Base-by-base conservation (phyloP, 2,888 invertebrate genomes). In the Unio delphinus region DNA sequence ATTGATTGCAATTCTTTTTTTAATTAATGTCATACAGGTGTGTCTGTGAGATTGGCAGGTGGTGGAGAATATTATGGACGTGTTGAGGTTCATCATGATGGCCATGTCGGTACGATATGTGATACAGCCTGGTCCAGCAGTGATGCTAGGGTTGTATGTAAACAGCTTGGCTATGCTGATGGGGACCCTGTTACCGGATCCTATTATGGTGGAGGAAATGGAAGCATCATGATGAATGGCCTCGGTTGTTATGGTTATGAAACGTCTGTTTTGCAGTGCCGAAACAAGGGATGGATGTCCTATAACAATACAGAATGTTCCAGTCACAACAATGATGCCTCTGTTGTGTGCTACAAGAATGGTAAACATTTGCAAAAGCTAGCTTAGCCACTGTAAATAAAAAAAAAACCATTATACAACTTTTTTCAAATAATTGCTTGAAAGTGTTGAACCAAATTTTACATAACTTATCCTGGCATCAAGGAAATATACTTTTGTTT, bases 71-170 rank as follows among this genome's bases (percentile, higher is more conserved):
- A 80, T 61, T 82, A 81, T 60, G 85, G 85, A 15, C 76, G 83
- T 55, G 80, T 85, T 30, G 78, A 85, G 71, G 71, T 85, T 5
- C 79, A 80, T 11, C 81, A 80, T 64, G 80, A 83, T 65, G 75
- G 79, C 11, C 70, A 74, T 30, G 74, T 75, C 26, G 83, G 84
- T 30, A 83, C 81, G 15, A 83, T 86, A 18, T 86, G 86, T 76
- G 85, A 85, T 65, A 75, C 80, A 59, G 70, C 75, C 11, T 83
- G 84, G 79, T 80, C 80, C 17, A 78, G 76, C 15, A 79, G 76
- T 67, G 85, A 85, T 69, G 85, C 86, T 1, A 71, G 76, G 6
- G 81, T 83, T 4, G 78, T 85, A 18, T 86, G 86, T 70, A 81
- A 76, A 68, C 66, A 73, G 56, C 69, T 83, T 18, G 82, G 82